Percentiles rank a stretch among this genome's conserved stretches.
Evolutionary conservation across 2,888 invertebrate genomes (phyloP).

Genomic region (Volucella inanis): DNA sequence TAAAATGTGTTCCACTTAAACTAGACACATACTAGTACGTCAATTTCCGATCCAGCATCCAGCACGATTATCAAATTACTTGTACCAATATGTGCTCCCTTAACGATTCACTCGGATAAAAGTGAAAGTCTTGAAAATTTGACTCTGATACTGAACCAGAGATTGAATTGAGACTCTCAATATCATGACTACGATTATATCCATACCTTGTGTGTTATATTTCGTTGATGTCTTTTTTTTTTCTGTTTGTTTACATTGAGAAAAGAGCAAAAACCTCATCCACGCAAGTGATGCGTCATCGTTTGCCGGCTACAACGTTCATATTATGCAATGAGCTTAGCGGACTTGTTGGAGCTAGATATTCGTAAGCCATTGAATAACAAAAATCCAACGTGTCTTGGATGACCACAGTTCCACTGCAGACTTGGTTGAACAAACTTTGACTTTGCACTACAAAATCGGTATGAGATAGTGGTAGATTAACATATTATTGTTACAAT

Average conservation of each 20-base stretch:
- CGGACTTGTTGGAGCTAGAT: constrained; percentile 44
- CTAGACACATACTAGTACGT: constrained; percentile 1
- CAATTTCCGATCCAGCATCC: constrained; percentile 7
- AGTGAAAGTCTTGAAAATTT: constrained; percentile 44
- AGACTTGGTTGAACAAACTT: constrained; percentile 65
- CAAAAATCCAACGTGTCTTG: constrained; percentile 29
- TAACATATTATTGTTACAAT: constrained; percentile 25
- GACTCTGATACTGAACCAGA: neutral
- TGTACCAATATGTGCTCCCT: constrained; percentile 23
- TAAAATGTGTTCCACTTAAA: neutral
- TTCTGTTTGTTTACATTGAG: constrained; percentile 36
- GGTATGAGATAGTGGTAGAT: constrained; percentile 35
- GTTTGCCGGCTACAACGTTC: constrained; percentile 62
- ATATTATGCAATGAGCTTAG: constrained; percentile 58
- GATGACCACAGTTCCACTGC: constrained; percentile 11
- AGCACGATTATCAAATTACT: constrained; percentile 26
- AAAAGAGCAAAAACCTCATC: constrained; percentile 67
- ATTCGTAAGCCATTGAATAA: constrained; percentile 48
- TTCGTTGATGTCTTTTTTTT: neutral
- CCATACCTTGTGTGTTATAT: neutral
- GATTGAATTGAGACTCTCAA: neutral
- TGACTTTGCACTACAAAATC: constrained; percentile 65
- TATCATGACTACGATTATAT: neutral
- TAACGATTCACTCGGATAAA: constrained; percentile 49
- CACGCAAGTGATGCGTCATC: constrained; percentile 51